Evolutionary conservation across 2,888 invertebrate genomes (phyloP), one percentile per base, ranked within the genome.

Genomic region (Archips crataeganus): DNA sequence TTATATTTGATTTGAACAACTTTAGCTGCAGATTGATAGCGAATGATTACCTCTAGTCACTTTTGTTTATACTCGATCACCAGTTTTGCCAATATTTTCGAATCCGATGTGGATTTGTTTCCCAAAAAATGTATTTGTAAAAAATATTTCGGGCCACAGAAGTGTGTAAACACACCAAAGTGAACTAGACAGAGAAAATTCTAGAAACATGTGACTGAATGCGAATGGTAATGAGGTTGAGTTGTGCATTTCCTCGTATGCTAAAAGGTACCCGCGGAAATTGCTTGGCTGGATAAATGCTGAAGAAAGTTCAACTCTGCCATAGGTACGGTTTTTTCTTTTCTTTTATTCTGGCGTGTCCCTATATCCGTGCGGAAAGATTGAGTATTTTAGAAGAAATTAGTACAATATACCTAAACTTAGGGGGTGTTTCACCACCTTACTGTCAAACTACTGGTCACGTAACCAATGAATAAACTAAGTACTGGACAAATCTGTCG

Each of bases 1-100:
- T 86, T 85, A 81, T 83, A 87, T 88, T 87, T 82, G 81, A 80
- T 85, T 85, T 83, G 81, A 76, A 81, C 79, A 81, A 84, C 84
- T 83, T 81, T 42, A 63, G 79, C 82, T 77, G 77, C 80, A 75
- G 80, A 85, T 86, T 84, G 83, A 83, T 84, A 80, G 78, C 78
- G 77, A 77, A 78, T 81, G 64, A 59, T 70, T 64, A 59, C 47
- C 47, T 34, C 79, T 80, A 73, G 79, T 78, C 81, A 75, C 77
- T 79, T 76, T 85, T 82, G 80, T 77, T 78, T 79, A 80, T 80
- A 78, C 68, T 77, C 74, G 75, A 82, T 82, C 84, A 77, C 83
- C 77, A 81, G 79, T 84, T 87, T 88, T 86, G 82, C 76, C n/a
- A 13, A 60, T 36, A 83, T 81, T 84, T 84, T 82, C 80, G 81